Base-by-base conservation (phyloP, 2,888 invertebrate genomes). In the Drosophila birchii region DNA sequence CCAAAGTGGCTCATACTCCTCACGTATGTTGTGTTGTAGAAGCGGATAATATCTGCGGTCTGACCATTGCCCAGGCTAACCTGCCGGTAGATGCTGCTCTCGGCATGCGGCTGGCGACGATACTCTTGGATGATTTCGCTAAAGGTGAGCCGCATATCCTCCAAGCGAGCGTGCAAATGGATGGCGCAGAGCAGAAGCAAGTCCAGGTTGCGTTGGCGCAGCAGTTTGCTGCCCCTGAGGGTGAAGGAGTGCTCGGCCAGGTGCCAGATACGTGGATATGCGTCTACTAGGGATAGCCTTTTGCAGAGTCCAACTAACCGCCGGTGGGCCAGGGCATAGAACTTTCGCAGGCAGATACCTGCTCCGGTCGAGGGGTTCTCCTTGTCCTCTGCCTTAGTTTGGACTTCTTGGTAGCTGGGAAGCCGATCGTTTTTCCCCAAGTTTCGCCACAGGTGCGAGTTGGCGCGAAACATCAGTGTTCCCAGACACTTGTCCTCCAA, bases 261-360 rank as follows among this genome's bases (percentile, higher is more conserved):
- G 39, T 76, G 75, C 89, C 89, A 89, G 26, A 86, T 76, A 4
- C 56, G 41, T 1, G 67, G 43, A 53, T 67, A 82, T 7, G 41
- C 45, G 0, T 44, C 34, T 1, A 76, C 41, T 14, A 88, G 36
- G 3, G 53, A 59, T 0, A 88, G 43, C 1, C 64, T 39, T 26
- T 47, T 56, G 45, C 86, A 88, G 3, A 86, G 58, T 4, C 58
- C 49, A 6, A 29, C 6, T 1, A 86, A 51, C 0, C 89, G 73
- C 26, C 72, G 49, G 20, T 72, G 62, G 20, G 82, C 80, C 49
- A 86, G 32, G 0, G 59, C 44, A n/a, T 86, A 86, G 34, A 88
- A 85, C 56, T 88, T 86, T 0, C 89, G 75, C n/a, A 87, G 26
- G 39, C 89, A 89, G 55, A 87, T 87, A 7, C n/a, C 14, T 11